Percentiles rank a stretch among this genome's conserved stretches.
These are phyloP conservation scores for Anthophora plumipes DNA, from an alignment of 2,888 invertebrate genomes.

Conservation along the genomic window DNA sequence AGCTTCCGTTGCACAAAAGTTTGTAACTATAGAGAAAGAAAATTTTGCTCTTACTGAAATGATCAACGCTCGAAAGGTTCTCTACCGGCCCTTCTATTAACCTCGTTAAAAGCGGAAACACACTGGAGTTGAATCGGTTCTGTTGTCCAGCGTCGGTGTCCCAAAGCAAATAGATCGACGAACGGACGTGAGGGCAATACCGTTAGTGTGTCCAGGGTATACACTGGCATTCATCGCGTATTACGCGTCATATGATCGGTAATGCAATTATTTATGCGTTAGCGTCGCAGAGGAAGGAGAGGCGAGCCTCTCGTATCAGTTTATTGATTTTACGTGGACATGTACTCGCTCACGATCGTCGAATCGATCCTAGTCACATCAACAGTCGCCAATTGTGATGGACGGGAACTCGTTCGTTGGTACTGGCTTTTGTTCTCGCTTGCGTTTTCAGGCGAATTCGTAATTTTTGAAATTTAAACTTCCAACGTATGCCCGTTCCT, in stretches of 20 bases:
- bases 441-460: background rate
- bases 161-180: slow-evolving; percentile 66
- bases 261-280: slow-evolving; percentile 76
- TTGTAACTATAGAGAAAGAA: background rate
- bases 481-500: too few species aligned
- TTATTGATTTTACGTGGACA: slow-evolving; percentile 55
- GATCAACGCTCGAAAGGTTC: background rate
- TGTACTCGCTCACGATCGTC: slow-evolving; percentile 45
- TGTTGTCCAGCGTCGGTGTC: slow-evolving; percentile 54
- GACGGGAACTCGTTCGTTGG: background rate
- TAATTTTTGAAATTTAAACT: too few species aligned
- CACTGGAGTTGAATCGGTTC: slow-evolving; percentile 17
- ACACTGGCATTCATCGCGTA: slow-evolving; percentile 69
- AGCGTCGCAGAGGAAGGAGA: slow-evolving; percentile 43
- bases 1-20: background rate
- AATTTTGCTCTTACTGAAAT: background rate
- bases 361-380: slow-evolving; percentile 39
- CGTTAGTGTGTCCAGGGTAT: slow-evolving; percentile 66
- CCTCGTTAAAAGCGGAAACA: slow-evolving; percentile 48
- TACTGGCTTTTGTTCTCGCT: slow-evolving; percentile 1
- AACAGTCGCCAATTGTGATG: slow-evolving; percentile 12
- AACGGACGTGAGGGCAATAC: slow-evolving; percentile 69
- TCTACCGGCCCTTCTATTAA: slow-evolving; percentile 5
- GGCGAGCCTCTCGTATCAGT: slow-evolving; percentile 20
- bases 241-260: slow-evolving; percentile 66